Conservation (phyloP, 92 coral and sea anemone species). For the Epizoanthus stellaris region DNA sequence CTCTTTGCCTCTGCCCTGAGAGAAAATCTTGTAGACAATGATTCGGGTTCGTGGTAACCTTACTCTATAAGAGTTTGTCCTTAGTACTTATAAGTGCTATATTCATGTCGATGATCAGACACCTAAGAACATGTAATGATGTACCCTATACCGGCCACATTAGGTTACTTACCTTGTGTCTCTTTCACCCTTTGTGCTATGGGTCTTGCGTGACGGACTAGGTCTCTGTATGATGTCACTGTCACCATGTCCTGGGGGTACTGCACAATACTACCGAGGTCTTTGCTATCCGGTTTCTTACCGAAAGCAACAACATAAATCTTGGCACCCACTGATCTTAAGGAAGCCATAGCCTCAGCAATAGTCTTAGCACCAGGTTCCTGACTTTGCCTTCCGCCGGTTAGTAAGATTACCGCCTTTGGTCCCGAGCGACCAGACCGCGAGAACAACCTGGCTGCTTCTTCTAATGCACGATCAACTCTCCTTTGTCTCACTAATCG, state of each 20-base stretch:
- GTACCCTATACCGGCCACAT: not conserved
- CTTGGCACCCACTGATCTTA: conserved; percentile 60
- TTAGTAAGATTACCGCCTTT: conserved; percentile 55
- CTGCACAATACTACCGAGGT: conserved; percentile 29
- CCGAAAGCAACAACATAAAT: conserved; percentile 55
- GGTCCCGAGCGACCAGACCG: conserved; percentile 40
- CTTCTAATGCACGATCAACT: conserved; percentile 65
- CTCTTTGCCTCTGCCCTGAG: too few species aligned
- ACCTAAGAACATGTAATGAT: not conserved
- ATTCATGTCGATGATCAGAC: not conserved
- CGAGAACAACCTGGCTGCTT: conserved; percentile 36
- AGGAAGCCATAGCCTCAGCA: conserved; percentile 38
- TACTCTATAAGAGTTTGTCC: too few species aligned
- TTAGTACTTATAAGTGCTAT: too few species aligned
- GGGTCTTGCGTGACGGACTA: conserved; percentile 11
- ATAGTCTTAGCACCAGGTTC: conserved; percentile 30
- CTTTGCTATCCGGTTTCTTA: conserved; percentile 19
- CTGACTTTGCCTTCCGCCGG: conserved; percentile 61
- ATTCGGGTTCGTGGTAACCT: too few species aligned
- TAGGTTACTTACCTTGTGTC: conserved; percentile 7
- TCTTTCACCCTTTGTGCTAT: conserved; percentile 20
- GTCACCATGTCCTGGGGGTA: conserved; percentile 1
- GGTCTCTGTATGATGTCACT: conserved; percentile 8
- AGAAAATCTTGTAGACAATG: too few species aligned
- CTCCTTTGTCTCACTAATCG: conserved; percentile 39